Evolutionary conservation across 1,140 invertebrate genomes (phyloP).

Genomic region (Drosophila nannoptera): DNA sequence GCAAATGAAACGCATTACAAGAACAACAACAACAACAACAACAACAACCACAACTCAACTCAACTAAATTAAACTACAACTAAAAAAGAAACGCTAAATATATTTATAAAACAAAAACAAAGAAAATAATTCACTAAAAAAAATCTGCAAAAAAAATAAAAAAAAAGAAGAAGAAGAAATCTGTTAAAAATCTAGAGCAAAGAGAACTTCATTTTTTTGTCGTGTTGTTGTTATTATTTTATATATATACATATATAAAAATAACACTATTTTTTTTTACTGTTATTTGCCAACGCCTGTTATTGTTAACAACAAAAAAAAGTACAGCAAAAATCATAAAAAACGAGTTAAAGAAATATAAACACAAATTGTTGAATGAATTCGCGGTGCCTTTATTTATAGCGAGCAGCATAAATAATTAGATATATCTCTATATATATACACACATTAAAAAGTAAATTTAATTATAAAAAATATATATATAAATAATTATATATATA

Average conservation of each 20-base stretch:
- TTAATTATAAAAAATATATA: constrained; percentile 34
- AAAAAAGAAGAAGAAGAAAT: not conserved
- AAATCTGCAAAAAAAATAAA: constrained; percentile 25
- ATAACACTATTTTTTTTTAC: constrained; percentile 19
- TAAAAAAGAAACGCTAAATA: constrained; percentile 20
- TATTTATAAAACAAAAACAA: constrained; percentile 4
- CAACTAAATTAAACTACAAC: constrained; percentile 27
- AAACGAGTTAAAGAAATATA: constrained; percentile 21
- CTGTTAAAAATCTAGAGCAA: not conserved
- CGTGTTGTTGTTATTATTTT: constrained; percentile 18
- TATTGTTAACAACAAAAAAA: constrained; percentile 52
- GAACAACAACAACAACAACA: constrained; percentile 15
- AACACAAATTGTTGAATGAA: constrained; percentile 72
- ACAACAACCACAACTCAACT: not conserved
- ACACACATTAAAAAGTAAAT: constrained; percentile 41
- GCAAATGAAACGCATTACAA: constrained; percentile 56
- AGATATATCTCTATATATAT: constrained; percentile 43
- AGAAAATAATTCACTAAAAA: not conserved
- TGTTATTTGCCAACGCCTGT: constrained; percentile 55
- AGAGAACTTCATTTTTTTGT: constrained; percentile 8
- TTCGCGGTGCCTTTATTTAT: constrained; percentile 78
- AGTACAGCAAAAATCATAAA: constrained; percentile 36
- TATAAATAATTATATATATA: constrained; percentile 19
- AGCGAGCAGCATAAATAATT: constrained; percentile 70
- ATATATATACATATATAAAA: not conserved